A percentile compares a stretch with the other conserved stretches of the same genome.
Evolutionary conservation across 1,140 invertebrate species (phyloP).

Genomic region (Eriocheir sinensis): DNA sequence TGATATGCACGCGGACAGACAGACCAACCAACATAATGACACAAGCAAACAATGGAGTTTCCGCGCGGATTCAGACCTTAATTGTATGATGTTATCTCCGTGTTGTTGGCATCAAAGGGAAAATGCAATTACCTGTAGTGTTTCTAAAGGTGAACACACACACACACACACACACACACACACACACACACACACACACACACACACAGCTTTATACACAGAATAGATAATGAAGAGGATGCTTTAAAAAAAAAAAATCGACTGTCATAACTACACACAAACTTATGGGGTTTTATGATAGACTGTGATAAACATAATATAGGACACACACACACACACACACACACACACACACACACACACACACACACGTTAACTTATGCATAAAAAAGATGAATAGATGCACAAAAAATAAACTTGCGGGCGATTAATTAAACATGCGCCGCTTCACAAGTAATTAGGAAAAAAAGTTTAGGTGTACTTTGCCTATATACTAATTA

Average conservation of each 20-base stretch:
- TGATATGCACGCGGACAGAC: no score
- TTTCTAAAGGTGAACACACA: not conserved
- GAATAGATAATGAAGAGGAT: not conserved
- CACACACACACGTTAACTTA: no score
- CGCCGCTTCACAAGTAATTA: not conserved
- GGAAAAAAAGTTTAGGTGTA: not conserved
- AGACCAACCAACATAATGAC: no score
- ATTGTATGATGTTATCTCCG: not conserved
- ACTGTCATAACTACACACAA: not conserved
- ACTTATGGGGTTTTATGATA: not conserved
- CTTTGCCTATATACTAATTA: not conserved
- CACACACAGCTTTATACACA: slow-evolving; percentile 28
- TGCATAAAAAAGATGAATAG: not conserved
- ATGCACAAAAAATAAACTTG: not conserved
- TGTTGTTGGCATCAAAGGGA: slow-evolving; percentile 3
- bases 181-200: slow-evolving; percentile 44
- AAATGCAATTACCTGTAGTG: not conserved
- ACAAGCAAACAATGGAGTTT: no score
- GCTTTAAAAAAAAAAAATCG: no score
- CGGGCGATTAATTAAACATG: not conserved
- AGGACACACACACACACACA: no score
- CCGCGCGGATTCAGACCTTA: no score
- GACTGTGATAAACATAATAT: not conserved
- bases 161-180: slow-evolving; percentile 32
- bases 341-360: no score